These are phyloP conservation scores for Eurytoma californica DNA, from an alignment of 2,888 invertebrate species.

Conservation along the genomic window DNA sequence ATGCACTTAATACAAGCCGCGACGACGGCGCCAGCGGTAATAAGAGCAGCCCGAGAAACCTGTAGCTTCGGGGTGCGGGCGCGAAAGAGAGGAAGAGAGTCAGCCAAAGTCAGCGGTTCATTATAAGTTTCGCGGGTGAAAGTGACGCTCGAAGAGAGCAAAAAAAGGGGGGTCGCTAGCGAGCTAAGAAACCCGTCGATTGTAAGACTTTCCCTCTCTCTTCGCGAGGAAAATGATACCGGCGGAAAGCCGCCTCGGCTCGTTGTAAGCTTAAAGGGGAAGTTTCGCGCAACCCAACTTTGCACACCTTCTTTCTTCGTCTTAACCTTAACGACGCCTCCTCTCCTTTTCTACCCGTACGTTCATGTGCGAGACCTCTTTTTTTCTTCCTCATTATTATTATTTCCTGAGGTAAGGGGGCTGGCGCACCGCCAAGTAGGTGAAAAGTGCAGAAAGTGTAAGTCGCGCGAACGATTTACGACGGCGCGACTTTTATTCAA, in stretches of 20 bases:
- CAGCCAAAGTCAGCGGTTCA: constrained; percentile 59
- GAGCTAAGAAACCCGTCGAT: constrained; percentile 58
- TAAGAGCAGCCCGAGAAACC: constrained; percentile 40
- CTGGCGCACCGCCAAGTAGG: constrained; percentile 73
- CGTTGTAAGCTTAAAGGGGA: constrained; percentile 70
- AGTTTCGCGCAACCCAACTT: constrained; percentile 64
- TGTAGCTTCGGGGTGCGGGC: constrained; percentile 48
- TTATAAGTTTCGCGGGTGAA: constrained; percentile 61
- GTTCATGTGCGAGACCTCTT: neutral
- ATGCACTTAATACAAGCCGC: constrained; percentile 18
- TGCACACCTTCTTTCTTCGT: constrained; percentile 58
- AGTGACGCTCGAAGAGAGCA: constrained; percentile 57
- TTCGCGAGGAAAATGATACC: constrained; percentile 59
- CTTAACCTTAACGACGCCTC: constrained; percentile 47
- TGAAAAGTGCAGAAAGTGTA: constrained; percentile 74
- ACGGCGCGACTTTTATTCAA: constrained; percentile 70
- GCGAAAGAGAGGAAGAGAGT: constrained; percentile 32
- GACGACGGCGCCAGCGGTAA: neutral
- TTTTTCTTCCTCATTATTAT: constrained; percentile 24
- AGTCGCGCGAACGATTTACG: constrained; percentile 68
- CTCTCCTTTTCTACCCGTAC: constrained; percentile 43
- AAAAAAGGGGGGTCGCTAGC: constrained; percentile 42
- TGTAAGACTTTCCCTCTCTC: constrained; percentile 62
- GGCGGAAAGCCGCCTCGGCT: constrained; percentile 51
- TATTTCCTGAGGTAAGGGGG: constrained; percentile 22